Evolutionary conservation across 1,140 invertebrate genomes (phyloP).

Genomic region (Drosophila kikkawai): DNA sequence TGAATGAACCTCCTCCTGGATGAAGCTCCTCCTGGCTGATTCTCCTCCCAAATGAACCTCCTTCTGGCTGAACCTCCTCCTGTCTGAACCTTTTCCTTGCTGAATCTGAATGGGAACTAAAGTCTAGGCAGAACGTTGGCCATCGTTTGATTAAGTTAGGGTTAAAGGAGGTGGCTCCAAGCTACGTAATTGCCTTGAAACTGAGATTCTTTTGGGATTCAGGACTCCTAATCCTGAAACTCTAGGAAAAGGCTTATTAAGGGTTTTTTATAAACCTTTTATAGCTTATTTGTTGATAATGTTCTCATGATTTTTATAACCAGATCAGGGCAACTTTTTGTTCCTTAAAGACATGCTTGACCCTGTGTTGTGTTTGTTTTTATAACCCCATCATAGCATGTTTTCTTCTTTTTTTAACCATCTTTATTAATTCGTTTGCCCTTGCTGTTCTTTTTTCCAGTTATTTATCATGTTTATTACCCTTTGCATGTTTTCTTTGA

Average conservation of each 20-base stretch:
- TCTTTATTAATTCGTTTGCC: slow-evolving; percentile 32
- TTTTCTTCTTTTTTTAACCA: neutral
- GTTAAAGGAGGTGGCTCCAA: neutral
- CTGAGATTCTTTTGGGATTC: slow-evolving; percentile 28
- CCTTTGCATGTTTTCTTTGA: slow-evolving; percentile 52
- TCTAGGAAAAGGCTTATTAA: neutral
- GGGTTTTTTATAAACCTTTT: too few relatives aligned
- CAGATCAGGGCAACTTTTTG: too few relatives aligned
- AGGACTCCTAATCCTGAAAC: neutral
- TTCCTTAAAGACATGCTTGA: too few relatives aligned
- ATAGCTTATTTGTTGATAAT: too few relatives aligned
- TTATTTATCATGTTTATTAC: slow-evolving; percentile 56
- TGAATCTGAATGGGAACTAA: neutral
- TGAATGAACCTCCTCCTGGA: too few relatives aligned
- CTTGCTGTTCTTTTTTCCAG: slow-evolving; percentile 14
- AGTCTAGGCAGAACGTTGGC: neutral
- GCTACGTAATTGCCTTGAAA: slow-evolving; percentile 43
- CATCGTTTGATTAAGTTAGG: slow-evolving; percentile 47
- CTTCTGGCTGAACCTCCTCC: neutral
- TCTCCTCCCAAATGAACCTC: neutral
- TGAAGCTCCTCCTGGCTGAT: too few relatives aligned
- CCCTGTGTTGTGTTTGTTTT: neutral
- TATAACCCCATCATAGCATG: neutral
- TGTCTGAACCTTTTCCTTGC: neutral
- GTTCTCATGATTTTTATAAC: too few relatives aligned